Base-by-base conservation (phyloP, 1,140 invertebrate genomes). In the Hyles vespertilio region DNA sequence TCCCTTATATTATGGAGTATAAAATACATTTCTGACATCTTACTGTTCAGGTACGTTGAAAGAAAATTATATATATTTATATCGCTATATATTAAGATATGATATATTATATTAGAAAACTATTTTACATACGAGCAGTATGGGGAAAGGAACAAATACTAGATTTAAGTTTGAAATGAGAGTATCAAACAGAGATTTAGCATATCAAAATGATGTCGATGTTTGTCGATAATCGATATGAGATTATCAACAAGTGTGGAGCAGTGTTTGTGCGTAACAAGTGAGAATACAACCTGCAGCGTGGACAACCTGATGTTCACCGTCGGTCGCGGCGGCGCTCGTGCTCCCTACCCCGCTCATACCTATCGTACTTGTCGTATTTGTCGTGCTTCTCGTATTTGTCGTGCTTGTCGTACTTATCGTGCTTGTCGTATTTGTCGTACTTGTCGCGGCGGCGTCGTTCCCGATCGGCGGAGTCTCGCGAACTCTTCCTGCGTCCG, bases 211-310 rank as follows among this genome's bases (percentile, higher is more conserved):
- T 40, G 0, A 5, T 40, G 36, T 40, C 5, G 36, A 5, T 5
- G 8, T 5, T 40, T 40, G 8, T 40, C 36, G 36, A 40, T 40
- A 40, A 40, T 40, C 8, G 36, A 40, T 2, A 2, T 5, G 36
- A 40, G 22, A 22, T 22, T 40, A 40, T 40, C 5, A 2, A 40
- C 36, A 40, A 8, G 36, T 5, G 5, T 40, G 36, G 4, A 5
- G 59, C 72, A 51, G 33, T 32, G 9, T 22, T 22, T 22, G 32
- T 32, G 33, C 32, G 4, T 22, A 10, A 51, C 43, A 54, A 45
- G 43, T 54, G 51, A 54, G 77, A 78, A 74, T 87, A 88, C 85
- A 84, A 88, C 82, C 85, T 88, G 73, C 67, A 67, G 58, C 33
- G 52, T 51, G 56, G 58, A 77, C 77, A 84, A 84, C 83, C 81